phyloP scores from a whole-genome alignment of 2,888 invertebrate species.

The Serripes groenlandicus region DNA sequence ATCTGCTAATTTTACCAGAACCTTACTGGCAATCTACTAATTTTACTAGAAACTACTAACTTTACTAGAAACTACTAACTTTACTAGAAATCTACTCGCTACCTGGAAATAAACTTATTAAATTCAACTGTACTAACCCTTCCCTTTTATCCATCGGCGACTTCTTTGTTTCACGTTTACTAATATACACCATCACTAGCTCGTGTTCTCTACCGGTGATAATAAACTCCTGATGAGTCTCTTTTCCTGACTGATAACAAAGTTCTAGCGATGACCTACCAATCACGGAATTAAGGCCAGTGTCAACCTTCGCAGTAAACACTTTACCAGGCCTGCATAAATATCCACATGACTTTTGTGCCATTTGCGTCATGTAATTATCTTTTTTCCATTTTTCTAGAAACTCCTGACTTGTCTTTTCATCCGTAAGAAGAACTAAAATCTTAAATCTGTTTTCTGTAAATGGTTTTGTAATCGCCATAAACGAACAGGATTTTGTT shows the following conservation, averaged over 20 bases:
- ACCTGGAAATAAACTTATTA: no score
- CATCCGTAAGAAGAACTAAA: conserved; percentile 5
- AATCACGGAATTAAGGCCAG: background rate
- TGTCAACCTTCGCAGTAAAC: conserved; percentile 2
- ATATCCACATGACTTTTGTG: conserved; percentile 12
- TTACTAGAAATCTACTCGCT: no score
- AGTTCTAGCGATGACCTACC: background rate
- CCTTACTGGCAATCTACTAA: no score
- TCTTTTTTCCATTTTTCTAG: conserved; percentile 7
- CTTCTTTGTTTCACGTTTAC: background rate
- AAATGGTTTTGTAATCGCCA: conserved; percentile 2
- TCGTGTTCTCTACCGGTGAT: conserved; percentile 11
- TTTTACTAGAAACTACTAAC: no score
- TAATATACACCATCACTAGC: background rate
- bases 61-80: no score
- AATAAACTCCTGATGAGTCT: conserved; percentile 12
- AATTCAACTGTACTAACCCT: no score
- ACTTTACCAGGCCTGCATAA: conserved; percentile 9
- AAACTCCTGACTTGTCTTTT: background rate
- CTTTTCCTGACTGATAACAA: background rate
- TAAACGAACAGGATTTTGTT: conserved; percentile 26
- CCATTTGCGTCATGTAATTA: conserved; percentile 7
- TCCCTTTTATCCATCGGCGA: no score
- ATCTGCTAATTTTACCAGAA: no score
- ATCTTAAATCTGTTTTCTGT: background rate